Conservation (phyloP, 2,888 invertebrate species). For the Thymelicus acteon region DNA sequence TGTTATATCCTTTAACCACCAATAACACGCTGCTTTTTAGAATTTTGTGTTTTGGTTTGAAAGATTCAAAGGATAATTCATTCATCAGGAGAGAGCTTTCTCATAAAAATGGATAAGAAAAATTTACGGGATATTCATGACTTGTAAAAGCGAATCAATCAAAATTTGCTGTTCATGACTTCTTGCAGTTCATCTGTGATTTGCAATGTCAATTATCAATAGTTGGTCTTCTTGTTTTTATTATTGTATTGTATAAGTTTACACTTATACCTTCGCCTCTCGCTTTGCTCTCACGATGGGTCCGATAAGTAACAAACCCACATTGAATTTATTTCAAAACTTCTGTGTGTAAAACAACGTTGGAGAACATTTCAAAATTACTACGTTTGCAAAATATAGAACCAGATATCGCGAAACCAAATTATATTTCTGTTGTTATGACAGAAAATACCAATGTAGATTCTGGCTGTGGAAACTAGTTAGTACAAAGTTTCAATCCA, state of each 20-base stretch:
- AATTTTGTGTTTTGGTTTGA: too few relatives aligned
- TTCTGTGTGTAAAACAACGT: constrained; percentile 32
- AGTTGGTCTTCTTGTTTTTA: too few relatives aligned
- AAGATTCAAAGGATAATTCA: too few relatives aligned
- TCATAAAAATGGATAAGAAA: too few relatives aligned
- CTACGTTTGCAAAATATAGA: constrained; percentile 22
- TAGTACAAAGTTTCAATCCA: constrained; percentile 1
- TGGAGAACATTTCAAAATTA: constrained; percentile 32
- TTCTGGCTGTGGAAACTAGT: not conserved
- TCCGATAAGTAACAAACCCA: constrained; percentile 4
- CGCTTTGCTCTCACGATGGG: constrained; percentile 3
- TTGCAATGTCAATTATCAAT: too few relatives aligned
- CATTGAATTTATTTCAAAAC: constrained; percentile 39
- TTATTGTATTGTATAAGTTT: not conserved
- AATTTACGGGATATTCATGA: too few relatives aligned
- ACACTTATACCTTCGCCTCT: not conserved
- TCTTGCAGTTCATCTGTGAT: too few relatives aligned
- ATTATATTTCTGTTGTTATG: constrained; percentile 8
- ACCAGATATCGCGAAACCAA: constrained; percentile 6
- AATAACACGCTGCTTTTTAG: too few relatives aligned
- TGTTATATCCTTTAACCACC: too few relatives aligned
- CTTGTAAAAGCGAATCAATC: too few relatives aligned
- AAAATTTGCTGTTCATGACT: too few relatives aligned
- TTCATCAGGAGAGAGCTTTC: too few relatives aligned
- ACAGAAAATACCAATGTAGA: constrained; percentile 8